Evolutionary conservation across 1,140 invertebrate genomes (phyloP).

Genomic region (Saccostrea cuccullata): DNA sequence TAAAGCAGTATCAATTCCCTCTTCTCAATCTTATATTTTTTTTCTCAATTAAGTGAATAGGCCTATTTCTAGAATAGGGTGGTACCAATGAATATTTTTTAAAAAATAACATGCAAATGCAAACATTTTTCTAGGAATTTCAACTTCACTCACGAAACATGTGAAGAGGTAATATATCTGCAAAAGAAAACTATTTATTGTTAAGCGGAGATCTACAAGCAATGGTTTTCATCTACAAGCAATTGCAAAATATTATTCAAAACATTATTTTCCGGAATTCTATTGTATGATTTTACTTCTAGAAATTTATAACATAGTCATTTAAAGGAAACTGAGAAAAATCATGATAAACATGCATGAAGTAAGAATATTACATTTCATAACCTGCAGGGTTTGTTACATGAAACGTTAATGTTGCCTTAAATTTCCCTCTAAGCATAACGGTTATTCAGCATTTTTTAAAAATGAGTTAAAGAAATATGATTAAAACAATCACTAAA

Average conservation of each 20-base stretch:
- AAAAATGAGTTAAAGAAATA: background rate
- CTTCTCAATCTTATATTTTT: background rate
- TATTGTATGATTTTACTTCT: background rate
- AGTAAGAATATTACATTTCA: too few species aligned
- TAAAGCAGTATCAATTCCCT: background rate
- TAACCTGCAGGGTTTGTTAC: too few species aligned
- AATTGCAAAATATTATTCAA: constrained; percentile 9
- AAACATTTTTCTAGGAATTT: background rate
- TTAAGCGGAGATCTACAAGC: constrained; percentile 12
- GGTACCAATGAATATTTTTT: background rate
- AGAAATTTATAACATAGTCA: background rate
- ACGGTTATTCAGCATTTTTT: too few species aligned
- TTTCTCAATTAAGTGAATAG: too few species aligned
- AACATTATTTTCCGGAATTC: background rate
- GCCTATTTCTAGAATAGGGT: background rate
- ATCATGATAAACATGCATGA: too few species aligned
- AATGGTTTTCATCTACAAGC: background rate
- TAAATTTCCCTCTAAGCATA: background rate
- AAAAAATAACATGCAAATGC: background rate
- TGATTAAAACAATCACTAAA: too few species aligned
- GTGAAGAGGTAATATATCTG: constrained; percentile 35
- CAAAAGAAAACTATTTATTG: constrained; percentile 10
- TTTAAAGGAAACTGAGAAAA: background rate
- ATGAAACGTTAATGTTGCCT: too few species aligned
- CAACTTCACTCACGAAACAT: constrained; percentile 35